A percentile compares a stretch with the other conserved stretches of the same genome.
These are phyloP conservation scores for Myzus persicae DNA, from an alignment of 1,140 invertebrate species.

Conservation along the genomic window DNA sequence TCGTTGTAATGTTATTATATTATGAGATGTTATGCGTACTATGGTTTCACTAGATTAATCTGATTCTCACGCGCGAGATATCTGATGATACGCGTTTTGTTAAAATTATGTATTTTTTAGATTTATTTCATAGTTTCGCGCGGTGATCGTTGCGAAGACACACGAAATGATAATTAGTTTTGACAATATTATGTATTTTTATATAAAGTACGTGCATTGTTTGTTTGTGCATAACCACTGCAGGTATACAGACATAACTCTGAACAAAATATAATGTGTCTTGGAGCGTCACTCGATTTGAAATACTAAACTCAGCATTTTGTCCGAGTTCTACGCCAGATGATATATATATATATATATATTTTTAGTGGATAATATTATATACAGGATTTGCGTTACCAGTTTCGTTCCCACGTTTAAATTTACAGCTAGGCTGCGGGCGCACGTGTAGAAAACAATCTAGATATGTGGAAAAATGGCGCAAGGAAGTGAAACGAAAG, in stretches of 20 bases:
- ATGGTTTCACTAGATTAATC: neutral
- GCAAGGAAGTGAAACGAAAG: constrained; percentile 10
- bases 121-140: neutral
- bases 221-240: neutral
- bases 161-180: neutral
- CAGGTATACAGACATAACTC: neutral
- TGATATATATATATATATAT: neutral
- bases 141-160: neutral
- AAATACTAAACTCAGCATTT: neutral
- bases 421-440: neutral
- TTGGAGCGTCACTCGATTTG: neutral
- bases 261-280: neutral
- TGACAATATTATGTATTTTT: neutral
- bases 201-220: neutral
- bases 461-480: neutral
- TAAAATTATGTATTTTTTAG: neutral
- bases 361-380: neutral
- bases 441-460: neutral
- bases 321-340: neutral
- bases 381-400: neutral
- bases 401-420: neutral
- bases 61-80: constrained; percentile 5
- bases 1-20: neutral
- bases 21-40: neutral
- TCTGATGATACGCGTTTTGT: neutral